Evolutionary conservation across 30 jellyfish, hydroid and myxozoan species (phyloP).

Genomic region (Calvadosia cruxmelitensis): DNA sequence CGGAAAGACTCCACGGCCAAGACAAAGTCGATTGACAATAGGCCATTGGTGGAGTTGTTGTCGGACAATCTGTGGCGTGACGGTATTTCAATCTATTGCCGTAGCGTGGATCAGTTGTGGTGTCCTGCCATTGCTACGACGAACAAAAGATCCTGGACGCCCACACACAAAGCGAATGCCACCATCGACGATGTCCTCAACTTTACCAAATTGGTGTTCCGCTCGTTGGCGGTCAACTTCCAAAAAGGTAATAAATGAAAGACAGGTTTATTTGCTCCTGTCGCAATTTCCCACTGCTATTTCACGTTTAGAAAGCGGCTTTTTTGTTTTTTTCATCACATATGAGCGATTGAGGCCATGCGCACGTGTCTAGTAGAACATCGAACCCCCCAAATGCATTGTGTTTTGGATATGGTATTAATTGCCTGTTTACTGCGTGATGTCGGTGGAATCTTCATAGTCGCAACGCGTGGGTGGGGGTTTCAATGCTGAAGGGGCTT

Average conservation of each 20-base stretch:
- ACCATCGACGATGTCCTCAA: neutral
- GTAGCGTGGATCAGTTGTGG: neutral
- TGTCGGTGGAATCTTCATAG: too few species aligned
- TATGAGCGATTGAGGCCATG: too few species aligned
- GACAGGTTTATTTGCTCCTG: neutral
- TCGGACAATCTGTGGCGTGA: conserved; percentile 1
- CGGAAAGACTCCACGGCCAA: too few species aligned
- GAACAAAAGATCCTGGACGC: neutral
- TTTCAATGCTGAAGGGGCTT: too few species aligned
- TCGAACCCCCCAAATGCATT: too few species aligned
- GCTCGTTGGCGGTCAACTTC: neutral
- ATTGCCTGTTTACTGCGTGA: too few species aligned
- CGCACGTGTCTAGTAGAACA: too few species aligned
- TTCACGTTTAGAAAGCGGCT: too few species aligned
- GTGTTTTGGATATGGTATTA: too few species aligned
- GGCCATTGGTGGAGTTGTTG: neutral
- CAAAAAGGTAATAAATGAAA: neutral
- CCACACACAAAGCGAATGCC: neutral
- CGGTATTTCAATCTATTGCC: neutral
- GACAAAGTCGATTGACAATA: neutral
- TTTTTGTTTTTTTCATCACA: too few species aligned
- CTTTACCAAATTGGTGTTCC: neutral
- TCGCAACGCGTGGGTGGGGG: too few species aligned
- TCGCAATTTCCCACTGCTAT: neutral
- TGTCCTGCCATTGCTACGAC: neutral